phyloP scores from a whole-genome alignment of 23 tunicate genomes.

The Botrylloides violaceus region DNA sequence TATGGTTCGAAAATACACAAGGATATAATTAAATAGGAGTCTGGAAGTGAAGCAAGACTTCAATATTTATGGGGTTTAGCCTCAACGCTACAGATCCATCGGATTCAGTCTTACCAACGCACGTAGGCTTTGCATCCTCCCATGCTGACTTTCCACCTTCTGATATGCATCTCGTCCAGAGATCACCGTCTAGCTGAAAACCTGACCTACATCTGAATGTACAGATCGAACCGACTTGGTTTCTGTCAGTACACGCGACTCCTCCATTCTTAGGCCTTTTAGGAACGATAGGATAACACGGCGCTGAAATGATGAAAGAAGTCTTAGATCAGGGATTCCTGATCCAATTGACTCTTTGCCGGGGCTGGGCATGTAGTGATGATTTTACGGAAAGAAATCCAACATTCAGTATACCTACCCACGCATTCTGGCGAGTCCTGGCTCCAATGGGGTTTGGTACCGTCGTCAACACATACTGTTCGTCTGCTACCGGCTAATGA shows the following conservation, averaged over 20 bases:
- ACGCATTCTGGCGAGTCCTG: slow-evolving; percentile 13
- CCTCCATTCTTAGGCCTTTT: background rate
- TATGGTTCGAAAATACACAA: too few relatives aligned
- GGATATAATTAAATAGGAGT: too few relatives aligned
- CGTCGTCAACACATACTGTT: slow-evolving; percentile 16
- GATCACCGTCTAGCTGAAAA: background rate
- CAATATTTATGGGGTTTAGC: too few relatives aligned
- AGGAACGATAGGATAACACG: background rate
- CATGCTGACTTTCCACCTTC: background rate
- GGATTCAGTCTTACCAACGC: background rate
- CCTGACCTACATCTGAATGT: background rate
- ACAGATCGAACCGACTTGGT: background rate
- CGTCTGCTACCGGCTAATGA: slow-evolving; percentile 9
- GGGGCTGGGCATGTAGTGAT: too few relatives aligned
- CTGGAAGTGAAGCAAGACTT: too few relatives aligned
- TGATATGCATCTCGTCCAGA: background rate
- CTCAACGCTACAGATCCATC: too few relatives aligned
- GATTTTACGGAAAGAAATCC: too few relatives aligned
- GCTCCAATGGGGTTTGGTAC: slow-evolving; percentile 17
- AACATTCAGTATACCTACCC: slow-evolving; percentile 4
- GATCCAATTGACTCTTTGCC: too few relatives aligned
- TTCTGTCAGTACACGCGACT: background rate
- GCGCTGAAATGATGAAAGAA: background rate
- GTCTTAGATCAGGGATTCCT: background rate
- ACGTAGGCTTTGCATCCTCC: background rate